phyloP scores from a whole-genome alignment of 2,797 vertebrate genomes.

The Myiotriccus ornatus region DNA sequence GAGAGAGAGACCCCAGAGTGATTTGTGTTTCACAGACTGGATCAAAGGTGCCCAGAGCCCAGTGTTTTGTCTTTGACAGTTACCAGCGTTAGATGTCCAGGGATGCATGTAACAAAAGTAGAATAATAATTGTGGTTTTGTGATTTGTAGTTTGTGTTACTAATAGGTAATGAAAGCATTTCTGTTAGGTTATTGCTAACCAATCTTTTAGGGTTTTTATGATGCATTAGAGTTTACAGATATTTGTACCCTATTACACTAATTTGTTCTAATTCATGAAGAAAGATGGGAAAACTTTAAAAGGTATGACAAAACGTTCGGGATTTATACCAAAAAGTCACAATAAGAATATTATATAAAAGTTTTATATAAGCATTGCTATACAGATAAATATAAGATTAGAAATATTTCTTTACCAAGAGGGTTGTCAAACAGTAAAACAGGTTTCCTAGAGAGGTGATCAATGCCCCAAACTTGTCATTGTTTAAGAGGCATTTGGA shows the following conservation, averaged over 20 bases:
- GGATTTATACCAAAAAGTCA: neutral
- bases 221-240: neutral
- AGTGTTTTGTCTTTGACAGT: neutral
- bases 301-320: neutral
- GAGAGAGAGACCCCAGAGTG: neutral
- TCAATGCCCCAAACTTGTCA: neutral
- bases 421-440: neutral
- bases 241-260: neutral
- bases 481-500: neutral
- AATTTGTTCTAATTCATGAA: neutral
- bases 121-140: neutral
- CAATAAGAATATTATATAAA: neutral
- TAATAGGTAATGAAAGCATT: neutral
- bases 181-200: neutral
- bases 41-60: neutral
- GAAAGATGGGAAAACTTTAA: neutral
- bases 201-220: accelerated
- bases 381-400: neutral
- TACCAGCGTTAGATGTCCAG: neutral
- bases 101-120: neutral
- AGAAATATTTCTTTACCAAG: neutral
- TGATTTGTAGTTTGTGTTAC: neutral
- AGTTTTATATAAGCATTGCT: neutral
- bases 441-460: neutral
- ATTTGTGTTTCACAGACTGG: neutral